Evolutionary conservation across 2,113 vertebrate species (phyloP).

Genomic region (Chaenogobius annularis): DNA sequence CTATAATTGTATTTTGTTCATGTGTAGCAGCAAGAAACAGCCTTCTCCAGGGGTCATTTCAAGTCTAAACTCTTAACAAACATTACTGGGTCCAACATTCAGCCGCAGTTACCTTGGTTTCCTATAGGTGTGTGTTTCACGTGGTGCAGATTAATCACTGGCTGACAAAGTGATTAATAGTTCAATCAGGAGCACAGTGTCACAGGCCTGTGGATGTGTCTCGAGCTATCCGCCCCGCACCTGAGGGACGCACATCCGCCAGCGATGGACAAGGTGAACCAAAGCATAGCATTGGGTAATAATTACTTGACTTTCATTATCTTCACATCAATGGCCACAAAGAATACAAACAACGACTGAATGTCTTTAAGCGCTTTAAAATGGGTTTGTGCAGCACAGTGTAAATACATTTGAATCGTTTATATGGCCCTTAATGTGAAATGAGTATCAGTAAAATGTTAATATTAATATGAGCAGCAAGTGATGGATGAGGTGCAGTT

Average conservation of each 20-base stretch:
- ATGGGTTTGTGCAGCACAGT: no score
- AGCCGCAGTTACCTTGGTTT: constrained; percentile 27
- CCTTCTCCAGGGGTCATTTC: neutral
- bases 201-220: constrained; percentile 30
- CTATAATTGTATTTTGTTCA: no score
- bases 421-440: no score
- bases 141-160: constrained; percentile 19
- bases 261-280: constrained; percentile 3
- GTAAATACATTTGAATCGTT: no score
- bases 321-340: neutral
- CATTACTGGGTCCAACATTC: neutral
- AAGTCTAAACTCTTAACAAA: neutral
- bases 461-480: no score
- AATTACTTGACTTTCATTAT: neutral
- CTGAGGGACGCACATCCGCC: constrained; percentile 50
- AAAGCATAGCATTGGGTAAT: neutral
- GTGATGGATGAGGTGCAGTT: no score
- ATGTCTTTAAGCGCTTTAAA: no score
- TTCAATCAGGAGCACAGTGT: constrained; percentile 60
- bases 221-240: constrained; percentile 32
- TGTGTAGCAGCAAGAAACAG: no score
- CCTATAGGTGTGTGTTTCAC: constrained; percentile 21
- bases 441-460: no score
- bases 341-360: neutral
- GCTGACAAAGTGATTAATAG: constrained; percentile 68